Conservation (phyloP, 2,888 invertebrate species). For the Heliothis peltigera region DNA sequence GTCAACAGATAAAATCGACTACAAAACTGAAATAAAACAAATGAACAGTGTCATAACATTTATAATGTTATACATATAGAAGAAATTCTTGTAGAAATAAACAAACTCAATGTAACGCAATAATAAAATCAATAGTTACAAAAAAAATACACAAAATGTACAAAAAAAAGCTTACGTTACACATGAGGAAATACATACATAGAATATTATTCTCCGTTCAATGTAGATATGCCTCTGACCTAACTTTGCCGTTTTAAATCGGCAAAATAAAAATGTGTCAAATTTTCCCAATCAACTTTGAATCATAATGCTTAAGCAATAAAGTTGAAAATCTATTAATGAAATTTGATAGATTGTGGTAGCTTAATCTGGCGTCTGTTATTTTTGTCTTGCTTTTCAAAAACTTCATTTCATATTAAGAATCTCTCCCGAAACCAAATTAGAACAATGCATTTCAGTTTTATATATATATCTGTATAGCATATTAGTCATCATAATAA, state of each 20-base stretch:
- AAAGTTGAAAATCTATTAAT: no score
- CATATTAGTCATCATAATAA: no score
- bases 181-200: constrained; percentile 57
- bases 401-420: no score
- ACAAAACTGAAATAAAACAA: constrained; percentile 55
- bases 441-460: no score
- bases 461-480: no score
- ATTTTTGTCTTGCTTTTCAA: no score
- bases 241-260: not conserved
- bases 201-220: constrained; percentile 38
- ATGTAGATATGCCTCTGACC: constrained; percentile 22
- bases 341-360: no score
- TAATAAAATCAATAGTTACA: constrained; percentile 58
- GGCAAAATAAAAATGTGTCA: no score
- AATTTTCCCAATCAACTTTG: no score
- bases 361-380: no score
- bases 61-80: constrained; percentile 65
- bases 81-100: constrained; percentile 62
- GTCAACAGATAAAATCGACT: not conserved
- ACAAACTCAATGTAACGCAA: constrained; percentile 63
- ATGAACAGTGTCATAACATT: constrained; percentile 49
- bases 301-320: no score
- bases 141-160: constrained; percentile 59
- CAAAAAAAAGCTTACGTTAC: constrained; percentile 55
- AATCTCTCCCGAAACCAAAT: no score